A percentile compares a stretch with the other conserved stretches of the same genome.
These are phyloP conservation scores for Drosophila yooni DNA, from an alignment of 2,888 invertebrate genomes.

Conservation along the genomic window DNA sequence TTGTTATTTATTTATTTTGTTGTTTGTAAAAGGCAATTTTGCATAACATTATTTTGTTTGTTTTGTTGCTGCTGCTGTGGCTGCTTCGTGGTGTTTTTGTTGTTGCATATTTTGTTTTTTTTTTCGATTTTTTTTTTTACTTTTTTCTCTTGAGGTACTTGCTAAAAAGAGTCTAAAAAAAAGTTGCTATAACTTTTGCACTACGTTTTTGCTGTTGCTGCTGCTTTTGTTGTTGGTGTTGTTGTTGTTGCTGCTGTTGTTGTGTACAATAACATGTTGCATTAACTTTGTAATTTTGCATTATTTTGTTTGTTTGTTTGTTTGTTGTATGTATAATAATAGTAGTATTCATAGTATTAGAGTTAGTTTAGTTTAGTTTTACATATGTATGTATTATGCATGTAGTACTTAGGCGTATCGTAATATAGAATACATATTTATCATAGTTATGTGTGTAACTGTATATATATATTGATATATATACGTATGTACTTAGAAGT, in stretches of 20 bases:
- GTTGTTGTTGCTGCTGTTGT: slow-evolving; percentile 10
- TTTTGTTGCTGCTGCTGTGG: slow-evolving; percentile 26
- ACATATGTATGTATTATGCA: slow-evolving; percentile 35
- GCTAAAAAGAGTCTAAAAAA: slow-evolving; percentile 72
- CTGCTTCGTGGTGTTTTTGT: slow-evolving; percentile 43
- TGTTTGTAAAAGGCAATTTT: slow-evolving; percentile 57
- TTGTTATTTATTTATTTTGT: slow-evolving; percentile 26
- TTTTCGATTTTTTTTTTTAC: slow-evolving; percentile 28
- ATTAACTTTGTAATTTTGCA: slow-evolving; percentile 31
- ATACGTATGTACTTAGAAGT: slow-evolving; percentile 43
- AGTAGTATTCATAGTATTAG: slow-evolving; percentile 26
- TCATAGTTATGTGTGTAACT: slow-evolving; percentile 20
- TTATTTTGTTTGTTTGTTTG: slow-evolving; percentile 18
- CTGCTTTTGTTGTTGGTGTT: slow-evolving; percentile 15
- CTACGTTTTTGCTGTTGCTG: slow-evolving; percentile 40
- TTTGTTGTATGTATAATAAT: slow-evolving; percentile 21
- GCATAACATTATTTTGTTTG: slow-evolving; percentile 53
- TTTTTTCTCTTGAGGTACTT: slow-evolving; percentile 65
- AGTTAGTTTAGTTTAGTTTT: slow-evolving; percentile 40
- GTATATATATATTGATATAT: slow-evolving; percentile 23
- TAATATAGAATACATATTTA: slow-evolving; percentile 28
- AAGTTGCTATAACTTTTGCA: slow-evolving; percentile 57
- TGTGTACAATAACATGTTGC: slow-evolving; percentile 40
- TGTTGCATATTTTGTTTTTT: slow-evolving; percentile 26
- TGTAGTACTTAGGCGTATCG: slow-evolving; percentile 31